A percentile compares a stretch with the other conserved stretches of the same genome.
Conservation (phyloP, 92 coral and sea anemone species). For the Chrysogorgia sp. region DNA sequence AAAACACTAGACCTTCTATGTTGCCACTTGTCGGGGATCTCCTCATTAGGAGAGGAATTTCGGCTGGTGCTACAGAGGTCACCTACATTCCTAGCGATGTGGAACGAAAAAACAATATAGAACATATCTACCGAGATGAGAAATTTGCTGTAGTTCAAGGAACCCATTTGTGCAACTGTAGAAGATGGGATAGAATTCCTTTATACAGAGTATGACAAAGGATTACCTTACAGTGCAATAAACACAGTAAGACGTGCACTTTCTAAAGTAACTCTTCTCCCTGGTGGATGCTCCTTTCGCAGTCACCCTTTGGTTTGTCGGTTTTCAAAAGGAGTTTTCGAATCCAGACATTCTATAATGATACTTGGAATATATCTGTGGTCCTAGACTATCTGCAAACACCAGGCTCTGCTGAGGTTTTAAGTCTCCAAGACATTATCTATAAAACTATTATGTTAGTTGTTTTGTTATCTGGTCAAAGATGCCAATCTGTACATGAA, state of each 20-base stretch:
- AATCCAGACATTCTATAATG: too few species aligned
- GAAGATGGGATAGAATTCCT: not conserved
- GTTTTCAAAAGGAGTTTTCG: too few species aligned
- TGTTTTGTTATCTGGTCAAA: not conserved
- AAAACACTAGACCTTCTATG: constrained; percentile 3
- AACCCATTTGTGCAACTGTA: not conserved
- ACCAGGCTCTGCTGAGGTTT: too few species aligned
- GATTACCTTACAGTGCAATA: not conserved
- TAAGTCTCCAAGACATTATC: too few species aligned
- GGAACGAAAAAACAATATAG: constrained; percentile 26
- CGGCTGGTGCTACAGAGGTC: constrained; percentile 4
- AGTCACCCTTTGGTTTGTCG: too few species aligned
- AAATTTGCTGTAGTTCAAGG: not conserved
- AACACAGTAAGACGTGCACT: not conserved
- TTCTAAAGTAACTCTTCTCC: too few species aligned
- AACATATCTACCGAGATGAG: constrained; percentile 7
- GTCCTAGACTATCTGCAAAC: too few species aligned
- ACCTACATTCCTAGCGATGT: not conserved
- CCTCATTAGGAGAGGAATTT: constrained; percentile 4
- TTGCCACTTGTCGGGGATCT: constrained; percentile 30
- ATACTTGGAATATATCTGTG: too few species aligned
- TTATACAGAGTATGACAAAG: not conserved
- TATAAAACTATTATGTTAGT: too few species aligned
- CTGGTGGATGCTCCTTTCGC: too few species aligned
- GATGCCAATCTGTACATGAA: constrained; percentile 12